Conservation (phyloP, 2,113 vertebrate species). For the Syngnathus floridae region DNA sequence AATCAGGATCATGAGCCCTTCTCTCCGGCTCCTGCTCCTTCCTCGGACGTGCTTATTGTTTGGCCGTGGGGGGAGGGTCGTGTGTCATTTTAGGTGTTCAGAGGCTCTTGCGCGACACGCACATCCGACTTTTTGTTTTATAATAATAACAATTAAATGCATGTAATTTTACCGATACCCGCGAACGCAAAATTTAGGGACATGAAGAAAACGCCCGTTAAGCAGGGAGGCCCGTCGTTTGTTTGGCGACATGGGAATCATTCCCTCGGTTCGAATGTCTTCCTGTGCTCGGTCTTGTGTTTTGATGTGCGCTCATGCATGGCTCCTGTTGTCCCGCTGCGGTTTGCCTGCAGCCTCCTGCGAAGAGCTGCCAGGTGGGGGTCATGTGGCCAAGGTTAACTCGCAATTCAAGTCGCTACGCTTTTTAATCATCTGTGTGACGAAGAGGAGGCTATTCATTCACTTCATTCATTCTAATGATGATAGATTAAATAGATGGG, state of each 20-base stretch:
- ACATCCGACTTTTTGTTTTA: background rate
- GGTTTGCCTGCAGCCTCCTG: slow-evolving; percentile 17
- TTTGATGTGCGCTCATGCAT: background rate
- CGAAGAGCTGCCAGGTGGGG: slow-evolving; percentile 5
- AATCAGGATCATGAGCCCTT: slow-evolving; percentile 38
- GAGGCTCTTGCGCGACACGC: slow-evolving; percentile 14
- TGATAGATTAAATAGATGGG: background rate
- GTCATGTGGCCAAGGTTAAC: slow-evolving; percentile 58
- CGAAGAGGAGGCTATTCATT: background rate
- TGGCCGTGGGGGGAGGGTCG: slow-evolving; percentile 71
- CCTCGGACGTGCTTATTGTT: slow-evolving; percentile 66
- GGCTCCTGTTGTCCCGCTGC: slow-evolving; percentile 2
- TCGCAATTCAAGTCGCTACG: background rate
- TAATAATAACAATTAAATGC: no score
- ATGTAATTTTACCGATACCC: background rate
- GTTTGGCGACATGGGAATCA: slow-evolving; percentile 13
- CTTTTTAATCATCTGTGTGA: background rate
- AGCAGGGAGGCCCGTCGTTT: slow-evolving; percentile 22
- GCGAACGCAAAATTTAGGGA: background rate
- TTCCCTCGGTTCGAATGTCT: slow-evolving; percentile 12
- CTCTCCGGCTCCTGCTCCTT: slow-evolving; percentile 34
- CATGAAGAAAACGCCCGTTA: background rate
- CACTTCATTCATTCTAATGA: background rate
- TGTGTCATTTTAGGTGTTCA: slow-evolving; percentile 30
- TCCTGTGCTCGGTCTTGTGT: background rate